Percentiles rank a stretch among this genome's conserved stretches.
Evolutionary conservation across 2,113 vertebrate genomes (phyloP).

Genomic region (Leptosomus discolor): DNA sequence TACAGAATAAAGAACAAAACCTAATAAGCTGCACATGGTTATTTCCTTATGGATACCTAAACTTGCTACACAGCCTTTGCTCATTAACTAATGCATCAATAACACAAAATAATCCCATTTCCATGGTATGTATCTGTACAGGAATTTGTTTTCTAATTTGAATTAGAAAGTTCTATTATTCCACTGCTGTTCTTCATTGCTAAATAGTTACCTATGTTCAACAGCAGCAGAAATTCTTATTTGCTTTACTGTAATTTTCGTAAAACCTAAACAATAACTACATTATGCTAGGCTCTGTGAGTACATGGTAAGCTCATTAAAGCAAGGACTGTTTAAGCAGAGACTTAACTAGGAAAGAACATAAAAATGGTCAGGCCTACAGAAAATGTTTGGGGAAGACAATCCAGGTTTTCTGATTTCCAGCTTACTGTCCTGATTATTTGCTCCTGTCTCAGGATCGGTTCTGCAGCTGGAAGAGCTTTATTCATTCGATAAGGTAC

Average conservation of each 20-base stretch:
- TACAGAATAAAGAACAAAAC: not conserved
- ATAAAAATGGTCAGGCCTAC: not conserved
- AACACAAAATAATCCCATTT: not conserved
- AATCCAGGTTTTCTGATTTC: not conserved
- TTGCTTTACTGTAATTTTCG: not conserved
- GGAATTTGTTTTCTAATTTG: not conserved
- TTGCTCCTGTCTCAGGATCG: not conserved
- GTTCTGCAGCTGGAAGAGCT: not conserved
- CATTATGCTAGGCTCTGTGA: accelerated
- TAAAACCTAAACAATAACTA: not conserved
- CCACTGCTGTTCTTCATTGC: not conserved
- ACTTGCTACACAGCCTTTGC: not conserved
- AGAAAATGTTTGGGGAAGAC: not conserved
- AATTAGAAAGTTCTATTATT: not conserved
- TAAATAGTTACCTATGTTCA: not conserved
- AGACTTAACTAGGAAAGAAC: not conserved
- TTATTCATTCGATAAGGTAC: not conserved
- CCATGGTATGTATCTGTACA: not conserved
- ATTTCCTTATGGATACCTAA: not conserved
- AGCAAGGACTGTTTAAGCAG: not conserved
- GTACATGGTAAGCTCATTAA: not conserved
- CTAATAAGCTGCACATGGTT: not conserved
- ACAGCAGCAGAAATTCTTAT: not conserved
- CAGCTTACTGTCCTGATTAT: not conserved
- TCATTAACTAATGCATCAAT: not conserved